A percentile compares a stretch with the other conserved stretches of the same genome.
phyloP scores from a whole-genome alignment of 2,113 vertebrate genomes.

The Cnemophilus loriae region DNA sequence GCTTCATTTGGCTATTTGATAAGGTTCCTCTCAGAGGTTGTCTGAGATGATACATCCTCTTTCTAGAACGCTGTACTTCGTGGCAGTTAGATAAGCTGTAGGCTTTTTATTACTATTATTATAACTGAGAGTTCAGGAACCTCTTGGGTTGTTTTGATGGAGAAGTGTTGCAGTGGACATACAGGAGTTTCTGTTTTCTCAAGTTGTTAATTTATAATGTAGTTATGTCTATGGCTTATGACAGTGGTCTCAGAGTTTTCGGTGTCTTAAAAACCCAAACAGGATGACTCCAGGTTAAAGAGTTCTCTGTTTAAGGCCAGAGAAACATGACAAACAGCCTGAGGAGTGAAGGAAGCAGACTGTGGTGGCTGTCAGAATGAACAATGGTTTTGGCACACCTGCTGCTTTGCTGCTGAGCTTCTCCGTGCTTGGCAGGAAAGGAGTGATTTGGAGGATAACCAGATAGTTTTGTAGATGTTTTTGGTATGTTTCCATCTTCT shows the following conservation, averaged over 20 bases:
- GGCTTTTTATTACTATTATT: background rate
- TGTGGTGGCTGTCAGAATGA: constrained; percentile 36
- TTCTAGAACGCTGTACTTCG: background rate
- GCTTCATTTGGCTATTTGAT: background rate
- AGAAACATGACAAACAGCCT: background rate
- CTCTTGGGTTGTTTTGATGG: background rate
- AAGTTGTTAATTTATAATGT: background rate
- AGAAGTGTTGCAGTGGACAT: background rate
- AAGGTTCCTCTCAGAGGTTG: background rate
- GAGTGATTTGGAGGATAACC: constrained; percentile 26
- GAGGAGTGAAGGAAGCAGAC: constrained; percentile 20
- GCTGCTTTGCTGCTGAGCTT: background rate
- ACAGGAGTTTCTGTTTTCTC: background rate
- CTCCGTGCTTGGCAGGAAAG: constrained; percentile 3
- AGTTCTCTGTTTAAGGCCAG: background rate
- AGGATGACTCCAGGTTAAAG: background rate
- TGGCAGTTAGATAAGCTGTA: background rate
- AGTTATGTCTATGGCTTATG: background rate
- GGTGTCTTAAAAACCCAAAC: background rate
- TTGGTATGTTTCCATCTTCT: constrained; percentile 38
- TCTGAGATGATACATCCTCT: background rate
- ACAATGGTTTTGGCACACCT: constrained; percentile 54
- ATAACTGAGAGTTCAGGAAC: background rate
- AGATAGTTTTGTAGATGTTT: constrained; percentile 35
- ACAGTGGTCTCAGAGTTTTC: background rate